phyloP scores from a whole-genome alignment of 1,140 invertebrate species.

The Drusus annulatus region DNA sequence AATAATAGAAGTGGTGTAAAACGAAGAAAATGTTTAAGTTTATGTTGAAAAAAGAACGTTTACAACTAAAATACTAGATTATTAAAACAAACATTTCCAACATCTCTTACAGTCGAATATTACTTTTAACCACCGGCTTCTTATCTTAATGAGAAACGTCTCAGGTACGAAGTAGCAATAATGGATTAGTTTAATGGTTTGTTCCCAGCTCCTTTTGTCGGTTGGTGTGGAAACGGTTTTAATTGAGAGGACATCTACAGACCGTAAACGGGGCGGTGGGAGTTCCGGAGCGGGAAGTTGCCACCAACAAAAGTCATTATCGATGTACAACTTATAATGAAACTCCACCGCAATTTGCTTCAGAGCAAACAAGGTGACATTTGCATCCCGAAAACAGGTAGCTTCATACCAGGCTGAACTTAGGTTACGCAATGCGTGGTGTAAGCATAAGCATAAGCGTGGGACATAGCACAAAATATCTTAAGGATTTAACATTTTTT shows the following conservation, averaged over 20 bases:
- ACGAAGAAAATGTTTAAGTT: too few species aligned
- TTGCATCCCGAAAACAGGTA: conserved; percentile 2
- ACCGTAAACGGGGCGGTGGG: background rate
- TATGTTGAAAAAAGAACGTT: too few species aligned
- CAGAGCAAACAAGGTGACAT: conserved; percentile 2
- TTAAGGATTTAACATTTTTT: too few species aligned
- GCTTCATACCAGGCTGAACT: background rate
- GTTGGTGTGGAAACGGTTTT: background rate
- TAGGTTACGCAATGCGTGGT: too few species aligned
- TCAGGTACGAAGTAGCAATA: background rate
- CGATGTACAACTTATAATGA: conserved; percentile 51
- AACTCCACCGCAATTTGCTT: conserved; percentile 24
- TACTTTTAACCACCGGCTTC: background rate
- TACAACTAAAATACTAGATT: too few species aligned
- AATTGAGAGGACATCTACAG: conserved; percentile 19
- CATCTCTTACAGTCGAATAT: too few species aligned
- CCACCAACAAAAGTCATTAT: conserved; percentile 52
- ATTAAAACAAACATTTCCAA: too few species aligned
- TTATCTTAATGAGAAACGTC: conserved; percentile 19
- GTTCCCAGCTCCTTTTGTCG: background rate
- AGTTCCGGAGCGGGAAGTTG: background rate
- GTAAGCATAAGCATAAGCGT: too few species aligned
- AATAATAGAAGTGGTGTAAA: too few species aligned
- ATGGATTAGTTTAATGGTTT: conserved; percentile 12
- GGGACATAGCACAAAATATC: too few species aligned